Conservation (phyloP, 2,888 invertebrate species). For the Tanypteryx hageni region DNA sequence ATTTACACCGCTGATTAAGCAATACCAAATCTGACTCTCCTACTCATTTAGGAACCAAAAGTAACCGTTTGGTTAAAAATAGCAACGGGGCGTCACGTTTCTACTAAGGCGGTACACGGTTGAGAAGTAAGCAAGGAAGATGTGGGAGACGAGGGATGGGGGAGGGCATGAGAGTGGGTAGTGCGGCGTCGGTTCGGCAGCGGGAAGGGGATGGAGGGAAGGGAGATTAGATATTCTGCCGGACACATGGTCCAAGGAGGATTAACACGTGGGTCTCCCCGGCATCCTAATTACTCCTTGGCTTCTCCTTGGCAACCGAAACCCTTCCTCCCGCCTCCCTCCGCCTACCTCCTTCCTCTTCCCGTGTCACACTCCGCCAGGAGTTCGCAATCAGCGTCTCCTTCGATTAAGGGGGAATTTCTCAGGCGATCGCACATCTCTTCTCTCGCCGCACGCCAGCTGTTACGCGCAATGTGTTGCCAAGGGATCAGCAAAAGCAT, state of each 20-base stretch:
- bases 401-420: conserved; percentile 7
- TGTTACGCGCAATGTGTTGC: background rate
- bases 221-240: conserved; percentile 58
- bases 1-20: too few species aligned
- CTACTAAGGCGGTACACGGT: too few species aligned
- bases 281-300: conserved; percentile 62
- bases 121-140: too few species aligned
- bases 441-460: background rate
- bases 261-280: conserved; percentile 32
- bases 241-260: conserved; percentile 47
- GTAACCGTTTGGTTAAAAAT: too few species aligned
- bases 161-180: background rate
- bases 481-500: background rate
- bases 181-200: background rate
- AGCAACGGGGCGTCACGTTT: background rate
- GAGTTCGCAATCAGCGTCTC: conserved; percentile 33
- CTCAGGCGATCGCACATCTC: background rate
- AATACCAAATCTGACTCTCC: too few species aligned
- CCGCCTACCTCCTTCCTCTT: background rate
- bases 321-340: background rate
- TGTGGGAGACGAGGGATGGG: too few species aligned
- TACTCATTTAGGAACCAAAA: too few species aligned
- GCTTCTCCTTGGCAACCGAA: conserved; percentile 45
- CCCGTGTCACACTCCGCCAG: background rate
- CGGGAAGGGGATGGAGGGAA: background rate